Evolutionary conservation across 2,888 invertebrate genomes (phyloP), one percentile per base, ranked within the genome.

Genomic region (Lysandra coridon): DNA sequence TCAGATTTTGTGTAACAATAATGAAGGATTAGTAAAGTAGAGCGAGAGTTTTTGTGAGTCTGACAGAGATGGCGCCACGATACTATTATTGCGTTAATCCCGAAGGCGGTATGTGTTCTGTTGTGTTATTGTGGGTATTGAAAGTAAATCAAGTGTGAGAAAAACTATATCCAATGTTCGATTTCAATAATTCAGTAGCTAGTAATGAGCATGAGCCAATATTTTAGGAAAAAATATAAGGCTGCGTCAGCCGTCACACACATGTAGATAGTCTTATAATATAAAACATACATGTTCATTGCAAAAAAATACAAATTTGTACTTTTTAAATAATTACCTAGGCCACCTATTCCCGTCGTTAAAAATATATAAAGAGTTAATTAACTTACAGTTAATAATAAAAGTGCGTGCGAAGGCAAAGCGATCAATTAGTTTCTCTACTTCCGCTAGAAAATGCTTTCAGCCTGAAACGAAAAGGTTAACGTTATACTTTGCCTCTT

Each of bases 1-100:
- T 91, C 79, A 91, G 92, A 92, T 93, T 92, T 92, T 90, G 89
- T 90, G 90, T 84, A 91, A 92, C 90, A 93, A 89, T 91, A 90
- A 93, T 91, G 89, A 88, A 86, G 93, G 94, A 94, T 94, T 94
- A 94, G 90, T 88, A 87, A 84, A 89, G 88, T 84, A 85, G 82
- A 84, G 85, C 83, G 84, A 81, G 82, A 85, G 89, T 91, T 91
- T 88, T 91, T 88, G 83, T 82, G 80, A 85, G 87, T 86, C 88
- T 86, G 85, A 86, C 85, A 86, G 83, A 83, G 86, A 86, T 90
- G 93, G 94, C 94, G 94, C 94, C 94, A 91, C 85, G 88, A 87
- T 86, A 84, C 86, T 85, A 86, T 86, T 88, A 88, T 93, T 93
- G 92, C 90, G 91, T 91, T 93, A 91, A 90, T 87, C 86, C 85